Evolutionary conservation across 2,797 vertebrate species (phyloP).

Genomic region (Brotula barbata): DNA sequence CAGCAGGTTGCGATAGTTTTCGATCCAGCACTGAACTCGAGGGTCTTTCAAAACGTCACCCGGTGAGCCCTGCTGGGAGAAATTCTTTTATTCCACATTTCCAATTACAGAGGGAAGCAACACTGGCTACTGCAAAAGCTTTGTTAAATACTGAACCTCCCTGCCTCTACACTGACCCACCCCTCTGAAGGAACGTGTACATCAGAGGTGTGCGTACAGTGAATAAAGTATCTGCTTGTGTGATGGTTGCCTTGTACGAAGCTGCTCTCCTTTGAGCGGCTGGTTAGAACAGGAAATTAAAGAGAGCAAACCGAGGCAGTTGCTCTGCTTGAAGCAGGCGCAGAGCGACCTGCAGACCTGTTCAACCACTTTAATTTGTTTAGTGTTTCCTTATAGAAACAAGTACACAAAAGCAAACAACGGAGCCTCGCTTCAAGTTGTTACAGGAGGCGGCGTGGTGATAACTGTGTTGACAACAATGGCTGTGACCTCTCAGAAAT

Average conservation of each 20-base stretch:
- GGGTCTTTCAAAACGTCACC: conserved; percentile 94
- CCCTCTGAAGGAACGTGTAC: conserved; percentile 1
- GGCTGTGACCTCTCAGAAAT: conserved; percentile 17
- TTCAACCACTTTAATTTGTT: conserved; percentile 22
- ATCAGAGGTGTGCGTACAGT: not conserved
- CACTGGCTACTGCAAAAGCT: not conserved
- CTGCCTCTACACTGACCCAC: conserved; percentile 2
- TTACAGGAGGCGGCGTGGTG: not conserved
- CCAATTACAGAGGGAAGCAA: not conserved
- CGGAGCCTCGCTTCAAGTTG: not conserved
- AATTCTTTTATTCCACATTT: not conserved
- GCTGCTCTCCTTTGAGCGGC: not conserved
- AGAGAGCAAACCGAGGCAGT: not conserved
- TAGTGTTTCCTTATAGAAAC: conserved; percentile 5
- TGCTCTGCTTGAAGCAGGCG: not conserved
- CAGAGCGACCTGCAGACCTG: conserved; percentile 17
- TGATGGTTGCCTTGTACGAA: not conserved
- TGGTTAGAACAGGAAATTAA: conserved; percentile 24
- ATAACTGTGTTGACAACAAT: conserved; percentile 6
- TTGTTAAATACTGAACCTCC: not conserved
- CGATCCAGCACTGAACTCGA: conserved; percentile 97
- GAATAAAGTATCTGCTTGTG: not conserved
- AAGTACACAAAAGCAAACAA: conserved; percentile 4
- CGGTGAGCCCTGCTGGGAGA: conserved; percentile 84
- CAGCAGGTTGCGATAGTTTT: conserved; percentile 96